Evolutionary conservation across 2,113 vertebrate genomes (phyloP), one percentile per base, ranked within the genome.

Genomic region (Electrona antarctica): DNA sequence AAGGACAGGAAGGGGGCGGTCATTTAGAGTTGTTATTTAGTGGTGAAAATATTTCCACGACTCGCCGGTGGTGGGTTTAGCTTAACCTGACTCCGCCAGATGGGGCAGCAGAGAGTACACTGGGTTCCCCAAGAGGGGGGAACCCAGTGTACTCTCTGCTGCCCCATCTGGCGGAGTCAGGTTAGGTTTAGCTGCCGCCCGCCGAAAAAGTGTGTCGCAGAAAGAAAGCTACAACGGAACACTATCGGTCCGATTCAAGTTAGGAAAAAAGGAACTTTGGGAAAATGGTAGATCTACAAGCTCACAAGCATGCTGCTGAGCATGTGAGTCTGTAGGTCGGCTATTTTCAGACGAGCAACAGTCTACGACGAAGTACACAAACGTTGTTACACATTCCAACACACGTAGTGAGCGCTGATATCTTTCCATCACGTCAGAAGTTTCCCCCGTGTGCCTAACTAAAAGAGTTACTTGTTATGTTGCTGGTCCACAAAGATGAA

Each of bases 401-500:
- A 41, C 33, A 6, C 2, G 33, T 41, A 7, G 12, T 11, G 10
- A 50, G 14, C 56, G 0, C 15, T 15, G 12, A 51, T 61, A 61
- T 50, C 1, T 46, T 56, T 61, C 11, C 29, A n/a, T 33, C 52
- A 50, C 52, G 49, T 73, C 14, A 33, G 28, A 6, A 46, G 6
- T 48, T 59, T 13, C 58, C 33, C 29, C 3, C 3, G 3, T 45
- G 60, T 76, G 46, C 64, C 12, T 78, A 41, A 41, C 33, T 21
- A 73, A 84, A 84, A 68, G 68, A 74, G 71, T 61, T 74, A 73
- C 82, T 78, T 71, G 77, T 83, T 51, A 57, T 81, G 78, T 75
- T 59, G 47, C 47, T 73, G 63, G 48, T 28, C 77, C 56, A 82
- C 85, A 88, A 75, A 85, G 85, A 85, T 83, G 76, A 81, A 87